These are phyloP conservation scores for Forficula auricularia DNA, from an alignment of 1,140 invertebrate genomes.

Conservation along the genomic window DNA sequence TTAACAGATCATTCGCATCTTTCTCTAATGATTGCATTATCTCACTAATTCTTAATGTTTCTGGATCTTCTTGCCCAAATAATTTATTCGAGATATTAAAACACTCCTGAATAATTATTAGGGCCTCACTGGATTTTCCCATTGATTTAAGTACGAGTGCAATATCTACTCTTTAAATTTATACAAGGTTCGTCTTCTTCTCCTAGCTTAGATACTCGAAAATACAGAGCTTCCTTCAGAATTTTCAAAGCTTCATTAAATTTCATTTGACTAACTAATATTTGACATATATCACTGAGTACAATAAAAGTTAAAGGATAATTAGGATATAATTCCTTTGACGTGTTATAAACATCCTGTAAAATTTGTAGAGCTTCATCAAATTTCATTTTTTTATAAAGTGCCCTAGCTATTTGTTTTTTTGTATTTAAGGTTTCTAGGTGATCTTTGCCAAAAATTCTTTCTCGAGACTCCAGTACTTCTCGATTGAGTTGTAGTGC, in stretches of 20 bases:
- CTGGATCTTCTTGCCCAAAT: slow-evolving; percentile 6
- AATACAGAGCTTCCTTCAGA: slow-evolving; percentile 3
- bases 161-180: no score
- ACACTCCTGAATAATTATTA: no score
- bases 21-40: neutral
- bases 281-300: no score
- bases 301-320: no score
- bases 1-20: neutral
- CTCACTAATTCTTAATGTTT: slow-evolving; percentile 8
- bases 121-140: no score
- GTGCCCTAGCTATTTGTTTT: slow-evolving; percentile 9
- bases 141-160: no score
- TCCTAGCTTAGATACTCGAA: slow-evolving; percentile 7
- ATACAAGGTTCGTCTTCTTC: no score
- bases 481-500: no score
- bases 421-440: slow-evolving; percentile 12
- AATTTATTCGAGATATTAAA: neutral
- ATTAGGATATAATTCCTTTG: no score
- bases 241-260: neutral
- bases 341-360: no score
- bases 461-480: neutral
- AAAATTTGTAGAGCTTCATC: no score
- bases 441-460: slow-evolving; percentile 12
- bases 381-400: slow-evolving; percentile 9
- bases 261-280: no score